A percentile compares a stretch with the other conserved stretches of the same genome.
Conservation (phyloP, 2,888 invertebrate genomes). For the Eupithecia centaureata region DNA sequence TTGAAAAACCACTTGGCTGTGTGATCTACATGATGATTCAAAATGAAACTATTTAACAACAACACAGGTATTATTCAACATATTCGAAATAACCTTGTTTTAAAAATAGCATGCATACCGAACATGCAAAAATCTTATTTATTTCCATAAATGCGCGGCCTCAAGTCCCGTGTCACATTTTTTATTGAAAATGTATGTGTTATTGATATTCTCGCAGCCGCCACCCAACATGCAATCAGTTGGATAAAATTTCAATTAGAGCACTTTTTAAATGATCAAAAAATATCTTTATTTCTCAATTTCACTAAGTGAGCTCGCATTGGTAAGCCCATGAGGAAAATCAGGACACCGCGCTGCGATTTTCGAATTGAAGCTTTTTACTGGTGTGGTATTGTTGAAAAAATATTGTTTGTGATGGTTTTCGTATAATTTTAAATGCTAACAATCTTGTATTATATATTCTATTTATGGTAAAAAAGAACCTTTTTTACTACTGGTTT, state of each 20-base stretch:
- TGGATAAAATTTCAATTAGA: constrained; percentile 83
- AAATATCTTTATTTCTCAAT: constrained; percentile 79
- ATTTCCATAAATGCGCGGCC: constrained; percentile 63
- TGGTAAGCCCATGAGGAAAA: background rate
- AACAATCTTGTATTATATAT: no score
- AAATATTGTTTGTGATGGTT: background rate
- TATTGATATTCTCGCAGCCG: constrained; percentile 69
- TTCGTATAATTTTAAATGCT: no score
- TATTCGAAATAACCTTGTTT: background rate
- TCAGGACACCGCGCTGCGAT: background rate
- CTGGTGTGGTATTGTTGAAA: background rate
- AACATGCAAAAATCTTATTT: constrained; percentile 47
- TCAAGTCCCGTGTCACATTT: constrained; percentile 67
- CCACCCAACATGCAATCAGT: constrained; percentile 78
- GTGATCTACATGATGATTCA: no score
- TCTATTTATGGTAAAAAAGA: no score
- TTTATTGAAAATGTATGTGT: constrained; percentile 58
- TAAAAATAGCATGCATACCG: constrained; percentile 27
- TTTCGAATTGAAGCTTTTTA: background rate
- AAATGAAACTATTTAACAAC: no score
- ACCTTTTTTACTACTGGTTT: no score
- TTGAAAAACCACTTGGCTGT: no score
- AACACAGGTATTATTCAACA: no score
- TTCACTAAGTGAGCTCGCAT: constrained; percentile 74
- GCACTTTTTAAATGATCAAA: constrained; percentile 69